Conservation (phyloP, 2,888 invertebrate species). For the Lysandra bellargus region DNA sequence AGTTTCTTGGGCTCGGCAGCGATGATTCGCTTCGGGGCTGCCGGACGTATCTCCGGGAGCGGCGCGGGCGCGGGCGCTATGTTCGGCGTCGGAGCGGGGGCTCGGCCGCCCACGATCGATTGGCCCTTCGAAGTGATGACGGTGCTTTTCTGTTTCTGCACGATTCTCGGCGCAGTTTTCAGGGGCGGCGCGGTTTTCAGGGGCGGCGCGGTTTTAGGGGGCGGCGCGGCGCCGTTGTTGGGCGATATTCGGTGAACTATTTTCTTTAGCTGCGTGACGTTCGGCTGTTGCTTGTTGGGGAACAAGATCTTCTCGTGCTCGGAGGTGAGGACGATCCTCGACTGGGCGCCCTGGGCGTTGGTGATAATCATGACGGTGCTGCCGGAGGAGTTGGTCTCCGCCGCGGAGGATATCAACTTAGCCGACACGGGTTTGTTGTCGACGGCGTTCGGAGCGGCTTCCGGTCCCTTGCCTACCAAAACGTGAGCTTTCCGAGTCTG, state of each 20-base stretch:
- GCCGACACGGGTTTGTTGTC: slow-evolving; percentile 68
- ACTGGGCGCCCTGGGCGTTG: slow-evolving; percentile 82
- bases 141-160: slow-evolving; percentile 71
- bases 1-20: slow-evolving; percentile 64
- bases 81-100: slow-evolving; percentile 66
- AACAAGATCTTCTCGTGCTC: slow-evolving; percentile 82
- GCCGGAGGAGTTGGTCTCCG: slow-evolving; percentile 61
- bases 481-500: slow-evolving; percentile 74
- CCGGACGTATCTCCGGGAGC: slow-evolving; percentile 66
- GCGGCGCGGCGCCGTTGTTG: slow-evolving; percentile 47
- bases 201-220: slow-evolving; percentile 43
- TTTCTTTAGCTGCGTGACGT: slow-evolving; percentile 63
- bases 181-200: slow-evolving; percentile 50
- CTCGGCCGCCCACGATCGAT: slow-evolving; percentile 72
- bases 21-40: slow-evolving; percentile 59
- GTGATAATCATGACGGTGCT: slow-evolving; percentile 84
- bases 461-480: slow-evolving; percentile 60
- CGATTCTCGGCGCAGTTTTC: slow-evolving; percentile 62
- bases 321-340: slow-evolving; percentile 80
- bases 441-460: slow-evolving; percentile 47
- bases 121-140: slow-evolving; percentile 81
- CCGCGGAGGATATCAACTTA: slow-evolving; percentile 61
- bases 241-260: slow-evolving; percentile 63
- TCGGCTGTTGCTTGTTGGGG: slow-evolving; percentile 73
- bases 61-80: slow-evolving; percentile 58